These are phyloP conservation scores for Meliscaeva auricollis DNA, from an alignment of 2,888 invertebrate genomes.

Conservation along the genomic window DNA sequence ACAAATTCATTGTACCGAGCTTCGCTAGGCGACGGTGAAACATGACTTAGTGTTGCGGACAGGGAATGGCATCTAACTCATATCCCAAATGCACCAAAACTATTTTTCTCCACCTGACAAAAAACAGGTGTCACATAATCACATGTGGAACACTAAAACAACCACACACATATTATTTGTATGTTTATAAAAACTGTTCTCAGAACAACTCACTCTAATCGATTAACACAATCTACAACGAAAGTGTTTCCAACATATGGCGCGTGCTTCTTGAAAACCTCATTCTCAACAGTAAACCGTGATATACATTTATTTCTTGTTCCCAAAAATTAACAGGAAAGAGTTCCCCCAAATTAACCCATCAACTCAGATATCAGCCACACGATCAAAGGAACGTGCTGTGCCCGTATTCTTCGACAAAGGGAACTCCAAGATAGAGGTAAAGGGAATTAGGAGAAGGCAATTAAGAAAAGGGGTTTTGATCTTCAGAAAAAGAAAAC, in stretches of 20 bases:
- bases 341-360: conserved; percentile 75
- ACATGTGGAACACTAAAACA: background rate
- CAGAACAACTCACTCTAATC: conserved; percentile 40
- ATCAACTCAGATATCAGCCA: conserved; percentile 75
- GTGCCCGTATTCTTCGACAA: background rate
- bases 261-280: conserved; percentile 60
- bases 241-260: conserved; percentile 70
- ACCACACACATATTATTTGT: too few species aligned
- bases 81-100: too few species aligned
- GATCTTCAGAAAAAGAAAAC: conserved; percentile 16
- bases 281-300: conserved; percentile 33
- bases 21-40: too few species aligned
- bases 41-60: too few species aligned
- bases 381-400: conserved; percentile 72
- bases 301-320: conserved; percentile 37
- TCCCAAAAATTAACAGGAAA: conserved; percentile 27
- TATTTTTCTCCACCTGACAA: background rate
- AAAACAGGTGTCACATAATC: conserved; percentile 58
- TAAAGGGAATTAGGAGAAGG: conserved; percentile 58
- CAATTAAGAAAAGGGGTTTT: conserved; percentile 73
- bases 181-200: conserved; percentile 15
- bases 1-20: too few species aligned
- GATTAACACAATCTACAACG: conserved; percentile 57
- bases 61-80: too few species aligned
- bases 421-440: conserved; percentile 44